A percentile compares a stretch with the other conserved stretches of the same genome.
Evolutionary conservation across 2,888 invertebrate species (phyloP).

Genomic region (Scaptomyza flava): DNA sequence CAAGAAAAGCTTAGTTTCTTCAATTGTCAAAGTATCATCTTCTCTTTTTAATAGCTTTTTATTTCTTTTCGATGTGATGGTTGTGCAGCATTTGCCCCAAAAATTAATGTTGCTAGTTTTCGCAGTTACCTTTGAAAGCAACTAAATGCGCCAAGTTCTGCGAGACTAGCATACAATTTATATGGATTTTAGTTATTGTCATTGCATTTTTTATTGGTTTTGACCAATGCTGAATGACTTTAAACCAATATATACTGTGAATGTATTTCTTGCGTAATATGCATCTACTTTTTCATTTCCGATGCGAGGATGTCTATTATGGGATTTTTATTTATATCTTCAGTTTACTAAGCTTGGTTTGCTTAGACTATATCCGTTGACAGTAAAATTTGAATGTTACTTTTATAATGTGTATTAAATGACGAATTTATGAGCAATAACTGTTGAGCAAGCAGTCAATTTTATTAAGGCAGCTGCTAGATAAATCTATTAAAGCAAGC

Average conservation of each 20-base stretch:
- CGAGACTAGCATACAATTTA: slow-evolving; percentile 16
- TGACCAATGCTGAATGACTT: too few species aligned
- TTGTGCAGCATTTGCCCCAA: slow-evolving; percentile 10
- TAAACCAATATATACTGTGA: too few species aligned
- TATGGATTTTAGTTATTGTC: slow-evolving; percentile 8
- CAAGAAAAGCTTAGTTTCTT: slow-evolving; percentile 15
- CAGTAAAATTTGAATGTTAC: background rate
- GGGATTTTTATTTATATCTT: background rate
- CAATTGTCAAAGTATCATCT: slow-evolving; percentile 28
- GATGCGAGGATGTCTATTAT: background rate
- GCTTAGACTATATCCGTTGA: background rate
- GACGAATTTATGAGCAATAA: background rate
- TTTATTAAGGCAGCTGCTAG: too few species aligned
- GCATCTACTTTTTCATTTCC: background rate
- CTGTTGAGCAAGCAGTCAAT: too few species aligned
- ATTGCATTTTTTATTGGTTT: slow-evolving; percentile 19
- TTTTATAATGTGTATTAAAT: background rate
- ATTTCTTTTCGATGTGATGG: background rate
- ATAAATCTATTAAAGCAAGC: background rate
- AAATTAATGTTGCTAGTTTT: slow-evolving; percentile 5
- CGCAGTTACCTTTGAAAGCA: slow-evolving; percentile 15
- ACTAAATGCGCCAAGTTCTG: slow-evolving; percentile 29
- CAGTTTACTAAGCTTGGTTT: background rate
- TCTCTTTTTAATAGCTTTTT: background rate
- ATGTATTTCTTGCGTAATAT: too few species aligned